Evolutionary conservation across 1,140 invertebrate genomes (phyloP).

Genomic region (Medauroidea extradentata): DNA sequence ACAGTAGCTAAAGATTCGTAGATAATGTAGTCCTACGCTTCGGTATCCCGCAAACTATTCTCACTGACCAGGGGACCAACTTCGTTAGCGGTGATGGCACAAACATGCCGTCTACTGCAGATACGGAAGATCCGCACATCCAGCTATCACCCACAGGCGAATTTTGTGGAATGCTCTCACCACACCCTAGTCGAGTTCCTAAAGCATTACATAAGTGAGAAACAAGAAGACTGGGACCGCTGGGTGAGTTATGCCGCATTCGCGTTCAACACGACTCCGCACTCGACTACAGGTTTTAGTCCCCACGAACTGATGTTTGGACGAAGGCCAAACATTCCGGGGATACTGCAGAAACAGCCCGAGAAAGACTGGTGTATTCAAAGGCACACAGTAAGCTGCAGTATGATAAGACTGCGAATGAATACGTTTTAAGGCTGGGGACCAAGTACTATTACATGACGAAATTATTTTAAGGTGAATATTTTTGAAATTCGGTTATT

Average conservation of each 20-base stretch:
- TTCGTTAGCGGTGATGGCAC: slow-evolving; percentile 26
- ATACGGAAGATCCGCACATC: slow-evolving; percentile 30
- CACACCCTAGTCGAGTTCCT: slow-evolving; percentile 27
- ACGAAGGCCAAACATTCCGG: slow-evolving; percentile 21
- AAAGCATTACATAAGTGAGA: slow-evolving; percentile 23
- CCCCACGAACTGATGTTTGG: slow-evolving; percentile 35
- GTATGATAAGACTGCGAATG: too few relatives aligned
- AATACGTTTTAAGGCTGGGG: too few relatives aligned
- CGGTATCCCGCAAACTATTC: slow-evolving; percentile 24
- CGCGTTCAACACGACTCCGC: slow-evolving; percentile 31
- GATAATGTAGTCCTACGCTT: slow-evolving; percentile 32
- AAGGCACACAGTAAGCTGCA: too few relatives aligned
- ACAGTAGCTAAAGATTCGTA: slow-evolving; percentile 28
- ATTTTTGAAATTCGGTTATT: too few relatives aligned
- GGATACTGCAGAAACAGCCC: not conserved
- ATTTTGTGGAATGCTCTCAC: slow-evolving; percentile 29
- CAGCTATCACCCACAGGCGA: slow-evolving; percentile 25
- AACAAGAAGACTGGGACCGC: slow-evolving; percentile 37
- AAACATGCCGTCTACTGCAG: slow-evolving; percentile 24
- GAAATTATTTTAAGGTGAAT: too few relatives aligned
- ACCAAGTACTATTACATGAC: too few relatives aligned
- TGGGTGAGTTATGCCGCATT: too few relatives aligned
- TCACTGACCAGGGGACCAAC: slow-evolving; percentile 34
- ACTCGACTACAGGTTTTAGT: slow-evolving; percentile 29
- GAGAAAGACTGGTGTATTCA: too few relatives aligned